Evolutionary conservation across 2,113 vertebrate genomes (phyloP), one percentile per base, ranked within the genome.

Genomic region (Cheilinus undulatus): DNA sequence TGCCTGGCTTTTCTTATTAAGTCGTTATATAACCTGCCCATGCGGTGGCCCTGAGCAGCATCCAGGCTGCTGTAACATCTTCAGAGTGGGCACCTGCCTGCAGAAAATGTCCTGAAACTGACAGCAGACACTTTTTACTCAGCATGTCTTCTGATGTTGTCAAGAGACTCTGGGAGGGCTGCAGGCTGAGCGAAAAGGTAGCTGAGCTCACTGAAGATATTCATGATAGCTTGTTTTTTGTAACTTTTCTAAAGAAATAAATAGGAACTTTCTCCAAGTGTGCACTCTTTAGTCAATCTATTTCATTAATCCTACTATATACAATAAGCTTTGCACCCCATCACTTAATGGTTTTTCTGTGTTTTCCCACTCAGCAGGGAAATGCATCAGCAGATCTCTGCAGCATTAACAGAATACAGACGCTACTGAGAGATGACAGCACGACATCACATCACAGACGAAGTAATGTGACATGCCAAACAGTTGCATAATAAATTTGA

Each of bases 111-210:
- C 69, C 76, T 70, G 69, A 73, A 82, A 73, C 56, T 82, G 46
- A 75, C 68, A 56, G 65, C 68, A 77, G 60, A 68, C 66, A 23
- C 22, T 53, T 68, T 85, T 67, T 52, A 15, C 72, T 73, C 51
- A 62, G 62, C 73, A 61, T 80, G 75, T 43, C 63, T 67, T 79
- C 79, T 80, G 73, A 90, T 78, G 84, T 78, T 82, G 62, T 85
- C n/a, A 4, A 69, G 69, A 79, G 73, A 83, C 57, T 56, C 45
- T 36, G 56, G 65, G 43, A 38, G 62, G 54, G 76, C 79, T 66
- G 63, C 58, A 26, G 72, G 84, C 60, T 62, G 62, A 75, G 78
- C 63, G 58, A 83, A n/a, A 84, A n/a, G 69, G 34, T 53, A 69
- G 56, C 61, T 63, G 45, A 32, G 53, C 34, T 51, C 71, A 66